Base-by-base conservation (phyloP, 2,888 invertebrate genomes). In the Lasioglossum villosulum region DNA sequence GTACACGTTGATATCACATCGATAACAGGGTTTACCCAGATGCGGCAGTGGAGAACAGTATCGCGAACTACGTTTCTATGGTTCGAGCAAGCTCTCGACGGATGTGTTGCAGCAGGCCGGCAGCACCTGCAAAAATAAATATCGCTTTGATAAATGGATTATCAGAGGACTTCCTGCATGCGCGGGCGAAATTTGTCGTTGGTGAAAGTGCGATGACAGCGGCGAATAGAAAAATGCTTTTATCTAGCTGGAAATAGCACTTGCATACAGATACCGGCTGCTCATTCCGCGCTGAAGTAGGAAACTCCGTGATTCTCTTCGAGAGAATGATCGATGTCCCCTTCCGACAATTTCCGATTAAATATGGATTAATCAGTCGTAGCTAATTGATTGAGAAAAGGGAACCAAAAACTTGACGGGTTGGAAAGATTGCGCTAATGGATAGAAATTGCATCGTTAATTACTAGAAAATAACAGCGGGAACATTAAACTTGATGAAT, bases 91-190 rank as follows among this genome's bases (percentile, higher is more conserved):
- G 34, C 42, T 68, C 42, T 70, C 63, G 63, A 82, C 86, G 75
- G 86, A 79, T 86, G 83, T 75, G 66, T 78, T 42, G 79, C 78
- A 84, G 82, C 84, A 75, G 42, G 16, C 45, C 16, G 45, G 79
- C 86, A 68, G 74, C 89, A 91, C 90, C 89, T 89, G 91, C 81
- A 88, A 88, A 91, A 91, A 91, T 90, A 89, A 91, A 89, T 91
- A 90, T 89, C 88, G 75, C 59, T 48, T 39, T 78, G 90, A 90
- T 90, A 91, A 91, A 90, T 84, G 87, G 83, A 91, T 90, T 90
- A 91, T 90, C 90, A 82, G 77, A 45, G 84, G 80, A 91, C 91
- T 91, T 90, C 90, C 90, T 86, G 90, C 42, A 52, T 75, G 81
- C 83, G 87, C 75, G 86, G 87, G 82, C 90, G 80, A 78, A 74